Percentiles rank a stretch among this genome's conserved stretches.
These are phyloP conservation scores for Nysson spinosus DNA, from an alignment of 2,888 invertebrate genomes.

Conservation along the genomic window DNA sequence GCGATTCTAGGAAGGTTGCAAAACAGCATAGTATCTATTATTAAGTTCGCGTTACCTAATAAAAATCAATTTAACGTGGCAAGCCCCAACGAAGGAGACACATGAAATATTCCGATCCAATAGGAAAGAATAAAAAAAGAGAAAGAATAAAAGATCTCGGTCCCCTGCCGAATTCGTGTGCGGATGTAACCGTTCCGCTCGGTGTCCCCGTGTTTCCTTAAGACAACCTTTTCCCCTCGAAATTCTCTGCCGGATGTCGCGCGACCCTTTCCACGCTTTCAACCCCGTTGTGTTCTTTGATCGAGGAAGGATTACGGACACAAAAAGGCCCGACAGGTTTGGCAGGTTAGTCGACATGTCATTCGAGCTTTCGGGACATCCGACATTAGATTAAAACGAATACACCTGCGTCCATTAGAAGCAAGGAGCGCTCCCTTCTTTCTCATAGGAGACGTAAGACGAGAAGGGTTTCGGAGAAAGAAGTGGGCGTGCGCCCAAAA, in stretches of 20 bases:
- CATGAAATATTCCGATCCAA: too few species aligned
- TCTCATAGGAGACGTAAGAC: conserved; percentile 43
- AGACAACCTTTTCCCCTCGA: conserved; percentile 5
- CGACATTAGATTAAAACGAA: conserved; percentile 25
- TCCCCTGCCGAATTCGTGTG: too few species aligned
- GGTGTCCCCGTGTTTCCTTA: conserved; percentile 7
- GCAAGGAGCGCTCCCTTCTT: conserved; percentile 47
- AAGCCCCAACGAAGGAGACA: too few species aligned
- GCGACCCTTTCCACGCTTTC: conserved; percentile 28
- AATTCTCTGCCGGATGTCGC: conserved; percentile 32
- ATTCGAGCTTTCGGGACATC: conserved; percentile 19
- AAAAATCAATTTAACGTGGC: too few species aligned
- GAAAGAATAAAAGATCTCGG: too few species aligned
- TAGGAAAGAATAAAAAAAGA: too few species aligned
- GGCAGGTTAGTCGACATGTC: conserved; percentile 38
- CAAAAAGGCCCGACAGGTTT: conserved; percentile 42
- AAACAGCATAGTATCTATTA: too few species aligned
- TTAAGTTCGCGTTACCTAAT: too few species aligned
- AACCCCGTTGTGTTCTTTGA: conserved; percentile 25
- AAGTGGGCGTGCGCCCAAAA: conserved; percentile 66
- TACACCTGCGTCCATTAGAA: conserved; percentile 8
- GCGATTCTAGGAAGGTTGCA: too few species aligned
- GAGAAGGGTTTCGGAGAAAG: conserved; percentile 46
- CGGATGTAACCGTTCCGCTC: neutral
- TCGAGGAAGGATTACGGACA: conserved; percentile 16